Evolutionary conservation across 2,797 vertebrate genomes (phyloP).

Genomic region (Hoplostethus atlanticus): DNA sequence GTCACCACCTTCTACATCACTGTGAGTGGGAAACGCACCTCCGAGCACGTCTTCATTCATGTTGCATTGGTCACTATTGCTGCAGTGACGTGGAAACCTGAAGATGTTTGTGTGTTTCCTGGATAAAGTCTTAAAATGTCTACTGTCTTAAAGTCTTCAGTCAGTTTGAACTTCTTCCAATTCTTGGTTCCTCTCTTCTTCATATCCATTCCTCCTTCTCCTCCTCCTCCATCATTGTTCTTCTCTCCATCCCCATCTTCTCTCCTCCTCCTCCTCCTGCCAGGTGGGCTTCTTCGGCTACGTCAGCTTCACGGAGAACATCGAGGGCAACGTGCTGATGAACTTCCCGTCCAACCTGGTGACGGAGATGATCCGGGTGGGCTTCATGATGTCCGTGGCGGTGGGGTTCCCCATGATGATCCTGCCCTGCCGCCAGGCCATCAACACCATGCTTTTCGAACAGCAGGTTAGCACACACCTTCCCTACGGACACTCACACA

Average conservation of each 20-base stretch:
- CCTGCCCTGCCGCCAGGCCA: constrained; percentile 95
- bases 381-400: constrained; percentile 98
- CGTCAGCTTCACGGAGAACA: constrained; percentile 95
- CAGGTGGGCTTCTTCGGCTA: constrained; percentile 99
- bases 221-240: too few relatives aligned
- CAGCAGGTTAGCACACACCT: constrained; percentile 89
- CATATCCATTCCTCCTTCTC: neutral
- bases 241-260: neutral
- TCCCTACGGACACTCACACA: neutral
- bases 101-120: neutral
- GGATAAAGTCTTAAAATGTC: too few relatives aligned
- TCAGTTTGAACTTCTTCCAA: neutral
- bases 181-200: neutral
- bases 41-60: neutral
- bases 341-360: constrained; percentile 98
- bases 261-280: neutral
- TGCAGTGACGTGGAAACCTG: neutral
- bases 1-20: constrained; percentile 97
- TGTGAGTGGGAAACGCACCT: constrained; percentile 84
- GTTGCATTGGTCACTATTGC: neutral
- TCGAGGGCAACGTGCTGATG: constrained; percentile 95
- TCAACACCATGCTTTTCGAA: constrained; percentile 98
- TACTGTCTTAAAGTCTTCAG: too few relatives aligned
- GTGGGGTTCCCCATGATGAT: constrained; percentile 99
- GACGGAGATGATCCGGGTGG: constrained; percentile 95